Base-by-base conservation (phyloP, 2,113 vertebrate species). In the Menura novaehollandiae region DNA sequence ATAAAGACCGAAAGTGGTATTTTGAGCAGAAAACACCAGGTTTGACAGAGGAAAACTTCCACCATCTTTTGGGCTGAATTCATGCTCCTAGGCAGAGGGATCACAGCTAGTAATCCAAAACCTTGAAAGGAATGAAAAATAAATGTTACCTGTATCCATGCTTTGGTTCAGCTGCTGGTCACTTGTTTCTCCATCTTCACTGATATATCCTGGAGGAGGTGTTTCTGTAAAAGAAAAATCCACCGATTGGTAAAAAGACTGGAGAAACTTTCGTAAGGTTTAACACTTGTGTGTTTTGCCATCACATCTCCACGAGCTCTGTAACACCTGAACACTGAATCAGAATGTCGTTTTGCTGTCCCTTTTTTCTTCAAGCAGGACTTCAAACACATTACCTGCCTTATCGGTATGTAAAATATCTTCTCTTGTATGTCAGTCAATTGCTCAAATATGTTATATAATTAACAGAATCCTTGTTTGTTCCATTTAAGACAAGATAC, bases 81-180 rank as follows among this genome's bases (percentile, higher is more conserved):
- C 23, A 30, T 15, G n/a, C 14, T 11, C 7, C 32, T 21, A 9
- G 1, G 6, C 33, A 69, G 6, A 87, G 7, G 10, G 15, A 79
- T 68, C 46, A 43, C 13, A 64, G 9, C 24, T 17, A 43, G 18
- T 13, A 68, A 76, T 24, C 18, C 18, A 63, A 53, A 41, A 23
- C 16, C 66, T 68, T n/a, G 8, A 51, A 79, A 49, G 7, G 1
- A 64, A 51, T 41, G 15, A 39, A 81, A 71, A 69, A 13, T 12
- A 44, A 77, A 18, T 2, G 3, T 93, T 98, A 99, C 99, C 99
- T 98, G 99, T 99, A 97, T 99, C 99, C 99, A 99, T 99, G 98
- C 99, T 99, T 99, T 99, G 99, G 98, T 99, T 99, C 98, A 99
- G 97, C 97, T 99, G 99, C 83, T 99, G 99, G 97, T 99, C 99